phyloP scores from a whole-genome alignment of 2,888 invertebrate species.

The Physocephala rufipes region DNA sequence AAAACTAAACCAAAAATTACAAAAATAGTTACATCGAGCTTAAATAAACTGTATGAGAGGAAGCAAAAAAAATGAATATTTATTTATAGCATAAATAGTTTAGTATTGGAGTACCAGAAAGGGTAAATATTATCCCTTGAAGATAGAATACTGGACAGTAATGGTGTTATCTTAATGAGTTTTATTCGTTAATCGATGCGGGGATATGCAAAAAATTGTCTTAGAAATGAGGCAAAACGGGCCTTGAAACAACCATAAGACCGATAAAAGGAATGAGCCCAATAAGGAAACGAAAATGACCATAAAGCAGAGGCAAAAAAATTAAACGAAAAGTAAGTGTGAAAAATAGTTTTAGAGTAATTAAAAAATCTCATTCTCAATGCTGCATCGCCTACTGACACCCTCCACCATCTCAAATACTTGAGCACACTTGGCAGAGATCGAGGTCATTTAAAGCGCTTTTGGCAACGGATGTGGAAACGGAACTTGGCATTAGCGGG shows the following conservation, averaged over 20 bases:
- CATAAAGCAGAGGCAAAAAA: neutral
- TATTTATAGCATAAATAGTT: no score
- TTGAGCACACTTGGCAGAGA: neutral
- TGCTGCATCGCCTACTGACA: neutral
- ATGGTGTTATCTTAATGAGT: slow-evolving; percentile 64
- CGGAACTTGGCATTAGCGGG: slow-evolving; percentile 40
- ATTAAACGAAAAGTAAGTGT: slow-evolving; percentile 22
- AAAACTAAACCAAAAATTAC: no score
- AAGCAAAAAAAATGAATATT: no score
- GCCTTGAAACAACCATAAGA: neutral
- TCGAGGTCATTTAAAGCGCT: no score
- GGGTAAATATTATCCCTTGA: slow-evolving; percentile 47
- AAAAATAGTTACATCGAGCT: no score
- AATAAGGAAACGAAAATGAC: neutral
- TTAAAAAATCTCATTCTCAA: slow-evolving; percentile 21
- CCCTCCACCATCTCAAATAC: neutral
- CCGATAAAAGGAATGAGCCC: neutral
- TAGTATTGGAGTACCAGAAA: neutral
- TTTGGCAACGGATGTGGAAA: slow-evolving; percentile 36
- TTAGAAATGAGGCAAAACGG: neutral
- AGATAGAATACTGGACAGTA: no score
- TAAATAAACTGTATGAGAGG: no score
- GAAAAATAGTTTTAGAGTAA: slow-evolving; percentile 33
- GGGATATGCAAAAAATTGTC: slow-evolving; percentile 32
- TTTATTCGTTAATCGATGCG: slow-evolving; percentile 51